Percentiles rank a stretch among this genome's conserved stretches.
phyloP scores from a whole-genome alignment of 2,888 invertebrate genomes.

The Nemapogon koenigi region DNA sequence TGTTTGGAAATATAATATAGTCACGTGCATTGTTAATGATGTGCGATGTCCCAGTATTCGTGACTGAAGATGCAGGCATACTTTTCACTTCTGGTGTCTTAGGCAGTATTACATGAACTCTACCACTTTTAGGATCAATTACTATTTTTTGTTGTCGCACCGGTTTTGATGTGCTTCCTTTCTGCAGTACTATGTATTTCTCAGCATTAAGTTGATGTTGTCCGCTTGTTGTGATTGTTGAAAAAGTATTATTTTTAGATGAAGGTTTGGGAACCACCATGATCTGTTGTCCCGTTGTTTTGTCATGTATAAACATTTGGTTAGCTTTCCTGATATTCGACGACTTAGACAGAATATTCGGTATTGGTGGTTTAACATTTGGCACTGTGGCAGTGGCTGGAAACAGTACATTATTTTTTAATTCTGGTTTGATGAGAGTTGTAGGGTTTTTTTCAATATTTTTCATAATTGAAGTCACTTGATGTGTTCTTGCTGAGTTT shows the following conservation, averaged over 20 bases:
- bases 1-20: constrained; percentile 63
- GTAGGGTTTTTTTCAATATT: constrained; percentile 38
- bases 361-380: too few relatives aligned
- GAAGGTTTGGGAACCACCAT: too few relatives aligned
- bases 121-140: constrained; percentile 52
- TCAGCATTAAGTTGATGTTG: too few relatives aligned
- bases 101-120: constrained; percentile 46
- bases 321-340: constrained; percentile 47
- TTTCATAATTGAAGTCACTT: constrained; percentile 29
- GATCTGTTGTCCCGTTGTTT: constrained; percentile 51
- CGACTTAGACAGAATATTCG: constrained; percentile 57
- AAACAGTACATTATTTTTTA: constrained; percentile 46
- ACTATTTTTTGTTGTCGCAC: constrained; percentile 54
- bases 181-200: constrained; percentile 51
- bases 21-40: constrained; percentile 69
- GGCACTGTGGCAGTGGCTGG: constrained; percentile 33
- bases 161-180: constrained; percentile 34
- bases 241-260: too few relatives aligned
- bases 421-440: constrained; percentile 36
- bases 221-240: too few relatives aligned
- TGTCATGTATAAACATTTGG: constrained; percentile 53
- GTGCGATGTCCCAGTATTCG: constrained; percentile 34
- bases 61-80: constrained; percentile 41
- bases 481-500: constrained; percentile 32
- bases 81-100: constrained; percentile 41